Evolutionary conservation across 1,140 invertebrate species (phyloP).

Genomic region (Atta colombica): DNA sequence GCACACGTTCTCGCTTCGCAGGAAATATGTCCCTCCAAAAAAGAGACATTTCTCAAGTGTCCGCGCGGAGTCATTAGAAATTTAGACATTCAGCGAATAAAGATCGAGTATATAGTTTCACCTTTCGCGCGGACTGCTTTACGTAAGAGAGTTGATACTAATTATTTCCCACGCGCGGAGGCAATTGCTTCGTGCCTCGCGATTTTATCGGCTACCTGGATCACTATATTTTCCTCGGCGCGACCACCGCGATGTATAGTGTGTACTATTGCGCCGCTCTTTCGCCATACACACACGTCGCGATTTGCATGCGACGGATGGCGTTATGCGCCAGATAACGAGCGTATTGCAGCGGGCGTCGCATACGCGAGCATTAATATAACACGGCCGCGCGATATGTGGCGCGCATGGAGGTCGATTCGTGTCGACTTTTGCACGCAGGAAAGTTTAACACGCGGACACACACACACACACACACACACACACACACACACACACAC

Average conservation of each 20-base stretch:
- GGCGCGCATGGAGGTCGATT: slow-evolving; percentile 76
- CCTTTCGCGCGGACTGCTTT: neutral
- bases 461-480: neutral
- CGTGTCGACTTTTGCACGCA: slow-evolving; percentile 75
- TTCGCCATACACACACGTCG: slow-evolving; percentile 61
- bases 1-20: slow-evolving; percentile 18
- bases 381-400: slow-evolving; percentile 61
- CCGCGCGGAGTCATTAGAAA: slow-evolving; percentile 14
- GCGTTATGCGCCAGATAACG: slow-evolving; percentile 75
- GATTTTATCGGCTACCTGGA: slow-evolving; percentile 71
- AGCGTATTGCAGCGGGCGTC: slow-evolving; percentile 65
- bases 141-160: slow-evolving; percentile 58
- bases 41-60: neutral
- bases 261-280: slow-evolving; percentile 62
- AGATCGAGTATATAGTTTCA: slow-evolving; percentile 14
- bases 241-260: slow-evolving; percentile 32
- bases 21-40: neutral
- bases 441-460: slow-evolving; percentile 72
- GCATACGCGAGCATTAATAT: slow-evolving; percentile 75
- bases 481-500: neutral
- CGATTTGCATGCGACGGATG: slow-evolving; percentile 75
- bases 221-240: slow-evolving; percentile 70
- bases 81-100: slow-evolving; percentile 51
- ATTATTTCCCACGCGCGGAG: slow-evolving; percentile 64
- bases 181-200: slow-evolving; percentile 67